Evolutionary conservation across 2,113 vertebrate genomes (phyloP), one percentile per base, ranked within the genome.

Genomic region (Thunnus thynnus): DNA sequence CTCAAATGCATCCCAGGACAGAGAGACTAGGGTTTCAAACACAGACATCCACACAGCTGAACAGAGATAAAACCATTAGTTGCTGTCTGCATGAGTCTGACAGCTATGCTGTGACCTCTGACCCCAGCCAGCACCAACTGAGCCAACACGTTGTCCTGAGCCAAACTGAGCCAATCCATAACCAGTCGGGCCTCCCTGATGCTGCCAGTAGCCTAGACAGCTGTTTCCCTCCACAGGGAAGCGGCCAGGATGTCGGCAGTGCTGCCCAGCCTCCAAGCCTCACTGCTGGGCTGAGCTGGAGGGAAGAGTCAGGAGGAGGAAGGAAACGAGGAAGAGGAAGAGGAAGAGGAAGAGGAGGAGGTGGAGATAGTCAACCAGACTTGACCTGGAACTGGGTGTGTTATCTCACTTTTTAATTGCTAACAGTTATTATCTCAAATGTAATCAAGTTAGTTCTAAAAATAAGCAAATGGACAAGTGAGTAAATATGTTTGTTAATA

Each of bases 321-420:
- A n/a, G 44, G 62, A 27, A 18, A 27, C 1, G 32, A 63, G 3
- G 55, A 41, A 0, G 71, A 76, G 11, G 16, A 41, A 4, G 61
- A 58, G 14, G 68, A 62, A 4, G 46, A 72, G 3, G 50, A 46
- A 2, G n/a, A 61, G 17, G 36, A 57, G 4, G 5, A 13, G 47
- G 54, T 2, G 5, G 11, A 41, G 36, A 41, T 41, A 41, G 36
- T 30, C 62, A 51, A 11, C 2, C 41, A 14, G 72, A 71, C 22
- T 22, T 22, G 22, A 1, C 27, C 73, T 71, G 48, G 79, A 74
- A 16, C 20, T 74, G 48, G 82, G 85, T 87, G 16, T 2, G 72
- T 74, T 9, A 41, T 41, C 36, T 41, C 36, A 41, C 36, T 41
- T 41, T 41, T 22, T 41, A 41, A 41, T 0, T 41, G 36, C 9